Evolutionary conservation across 2,113 vertebrate genomes (phyloP).

Genomic region (Lipotes vexillifer): DNA sequence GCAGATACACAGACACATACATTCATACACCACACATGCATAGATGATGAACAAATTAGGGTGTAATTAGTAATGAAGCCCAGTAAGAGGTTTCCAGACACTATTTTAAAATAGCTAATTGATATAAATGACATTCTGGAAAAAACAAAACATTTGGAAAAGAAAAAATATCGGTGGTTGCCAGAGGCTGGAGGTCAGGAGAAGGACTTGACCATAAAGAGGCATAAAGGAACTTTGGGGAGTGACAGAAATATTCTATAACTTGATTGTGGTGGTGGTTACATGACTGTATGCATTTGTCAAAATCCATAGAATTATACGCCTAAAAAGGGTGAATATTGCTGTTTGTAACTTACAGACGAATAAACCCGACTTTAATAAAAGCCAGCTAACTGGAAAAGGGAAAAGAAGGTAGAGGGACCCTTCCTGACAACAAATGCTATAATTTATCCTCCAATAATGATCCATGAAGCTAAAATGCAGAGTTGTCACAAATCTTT

Average conservation of each 20-base stretch:
- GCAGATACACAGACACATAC: not conserved
- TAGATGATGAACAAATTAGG: not conserved
- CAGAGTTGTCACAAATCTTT: slow-evolving; percentile 31
- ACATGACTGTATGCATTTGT: not conserved
- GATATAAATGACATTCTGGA: not conserved
- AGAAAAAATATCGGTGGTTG: not conserved
- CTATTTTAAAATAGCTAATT: not conserved
- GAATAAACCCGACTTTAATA: not conserved
- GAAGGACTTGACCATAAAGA: not conserved
- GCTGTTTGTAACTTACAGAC: not conserved
- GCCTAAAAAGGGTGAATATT: not conserved
- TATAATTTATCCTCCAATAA: slow-evolving; percentile 30
- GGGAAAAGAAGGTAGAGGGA: not conserved
- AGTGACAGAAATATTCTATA: not conserved
- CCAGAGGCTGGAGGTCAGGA: not conserved
- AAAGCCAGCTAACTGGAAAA: not conserved
- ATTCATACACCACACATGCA: not conserved
- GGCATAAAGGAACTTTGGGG: not conserved
- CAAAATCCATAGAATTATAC: not conserved
- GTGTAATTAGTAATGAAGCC: not conserved
- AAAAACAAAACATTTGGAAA: not conserved
- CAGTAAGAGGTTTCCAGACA: not conserved
- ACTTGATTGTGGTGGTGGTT: not conserved
- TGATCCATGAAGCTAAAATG: slow-evolving; percentile 36
- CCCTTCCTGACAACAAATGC: not conserved